Evolutionary conservation across 2,888 invertebrate species (phyloP).

Genomic region (Phania funesta): DNA sequence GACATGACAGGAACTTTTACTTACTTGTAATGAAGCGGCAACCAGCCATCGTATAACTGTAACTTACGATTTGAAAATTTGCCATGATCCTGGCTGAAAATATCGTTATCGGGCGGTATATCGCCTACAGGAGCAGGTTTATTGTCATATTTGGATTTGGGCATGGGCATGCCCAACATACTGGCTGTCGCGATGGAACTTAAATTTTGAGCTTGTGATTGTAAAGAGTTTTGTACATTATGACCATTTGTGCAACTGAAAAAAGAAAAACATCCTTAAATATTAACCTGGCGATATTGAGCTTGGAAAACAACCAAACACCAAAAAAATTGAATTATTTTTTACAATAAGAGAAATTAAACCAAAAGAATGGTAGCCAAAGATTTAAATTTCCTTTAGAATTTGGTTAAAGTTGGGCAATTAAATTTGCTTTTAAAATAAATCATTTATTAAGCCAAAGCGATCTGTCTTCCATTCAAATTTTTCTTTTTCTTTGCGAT

Average conservation of each 20-base stretch:
- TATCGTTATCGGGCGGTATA: constrained; percentile 72
- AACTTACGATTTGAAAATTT: constrained; percentile 75
- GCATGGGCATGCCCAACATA: constrained; percentile 70
- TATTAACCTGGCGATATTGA: too few species aligned
- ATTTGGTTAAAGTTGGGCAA: too few species aligned
- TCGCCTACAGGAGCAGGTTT: constrained; percentile 72
- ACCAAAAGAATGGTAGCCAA: too few species aligned
- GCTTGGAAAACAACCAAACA: too few species aligned
- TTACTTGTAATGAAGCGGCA: constrained; percentile 78
- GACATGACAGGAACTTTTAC: constrained; percentile 66
- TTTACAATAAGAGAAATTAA: too few species aligned
- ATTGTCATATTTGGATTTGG: constrained; percentile 61
- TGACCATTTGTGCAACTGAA: constrained; percentile 74
- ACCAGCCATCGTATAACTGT: constrained; percentile 79
- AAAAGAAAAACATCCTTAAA: constrained; percentile 28
- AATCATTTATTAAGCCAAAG: too few species aligned
- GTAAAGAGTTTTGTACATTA: constrained; percentile 52
- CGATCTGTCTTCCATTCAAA: too few species aligned
- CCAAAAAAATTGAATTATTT: neutral
- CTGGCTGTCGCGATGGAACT: constrained; percentile 71
- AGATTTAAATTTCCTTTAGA: too few species aligned
- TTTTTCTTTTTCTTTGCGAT: too few species aligned
- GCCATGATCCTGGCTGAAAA: constrained; percentile 69
- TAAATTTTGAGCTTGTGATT: constrained; percentile 56
- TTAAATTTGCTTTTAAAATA: too few species aligned